Percentiles rank a stretch among this genome's conserved stretches.
phyloP scores from a whole-genome alignment of 2,797 vertebrate genomes.

The Phrynocephalus forsythii region DNA sequence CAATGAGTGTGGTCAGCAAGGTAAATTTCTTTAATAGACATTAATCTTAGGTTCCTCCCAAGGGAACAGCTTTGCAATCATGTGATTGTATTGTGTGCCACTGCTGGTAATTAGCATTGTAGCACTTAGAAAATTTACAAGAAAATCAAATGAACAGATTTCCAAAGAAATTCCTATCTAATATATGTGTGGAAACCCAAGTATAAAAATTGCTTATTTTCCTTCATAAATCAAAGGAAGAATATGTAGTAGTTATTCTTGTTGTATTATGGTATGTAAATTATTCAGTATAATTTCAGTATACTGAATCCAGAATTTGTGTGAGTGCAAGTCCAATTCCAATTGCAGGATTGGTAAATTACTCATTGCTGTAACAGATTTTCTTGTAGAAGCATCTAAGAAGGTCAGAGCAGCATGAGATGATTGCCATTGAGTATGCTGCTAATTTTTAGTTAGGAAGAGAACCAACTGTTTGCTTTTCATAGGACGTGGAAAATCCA shows the following conservation, averaged over 20 bases:
- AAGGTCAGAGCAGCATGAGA: neutral
- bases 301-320: neutral
- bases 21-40: constrained; percentile 9
- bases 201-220: too few species aligned
- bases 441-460: neutral
- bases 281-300: too few species aligned
- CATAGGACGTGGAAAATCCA: neutral
- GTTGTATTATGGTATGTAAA: neutral
- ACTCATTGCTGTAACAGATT: neutral
- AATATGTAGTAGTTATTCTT: neutral
- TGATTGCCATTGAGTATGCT: neutral
- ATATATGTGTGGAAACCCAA: neutral
- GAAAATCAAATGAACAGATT: neutral
- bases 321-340: neutral
- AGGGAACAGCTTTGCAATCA: neutral
- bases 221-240: neutral
- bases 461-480: too few species aligned
- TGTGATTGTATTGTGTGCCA: neutral
- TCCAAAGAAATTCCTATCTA: neutral
- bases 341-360: neutral
- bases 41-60: constrained; percentile 9
- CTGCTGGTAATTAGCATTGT: neutral
- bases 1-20: neutral
- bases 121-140: neutral
- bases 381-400: neutral